These are phyloP conservation scores for Triplophysa tibetana DNA, from an alignment of 2,113 vertebrate species.

Conservation along the genomic window DNA sequence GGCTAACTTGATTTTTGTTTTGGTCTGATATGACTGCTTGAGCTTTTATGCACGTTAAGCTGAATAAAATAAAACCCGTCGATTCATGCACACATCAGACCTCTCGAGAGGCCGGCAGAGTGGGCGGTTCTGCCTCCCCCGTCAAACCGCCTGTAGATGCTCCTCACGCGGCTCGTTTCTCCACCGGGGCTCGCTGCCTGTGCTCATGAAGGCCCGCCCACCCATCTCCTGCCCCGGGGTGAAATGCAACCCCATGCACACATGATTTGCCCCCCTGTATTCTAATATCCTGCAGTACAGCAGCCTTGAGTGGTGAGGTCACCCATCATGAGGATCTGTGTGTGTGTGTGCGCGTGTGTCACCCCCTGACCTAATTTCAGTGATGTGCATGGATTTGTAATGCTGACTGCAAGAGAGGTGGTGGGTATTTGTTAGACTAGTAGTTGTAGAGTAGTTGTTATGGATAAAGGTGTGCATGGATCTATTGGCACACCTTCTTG, in stretches of 20 bases:
- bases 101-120: no score
- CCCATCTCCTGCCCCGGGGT: not conserved
- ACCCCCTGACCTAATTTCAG: conserved; percentile 30
- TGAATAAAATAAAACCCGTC: not conserved
- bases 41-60: not conserved
- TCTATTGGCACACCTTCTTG: not conserved
- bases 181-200: conserved; percentile 19
- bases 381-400: not conserved
- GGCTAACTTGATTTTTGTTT: not conserved
- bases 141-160: not conserved
- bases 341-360: not conserved
- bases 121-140: not conserved
- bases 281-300: not conserved
- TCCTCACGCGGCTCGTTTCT: not conserved
- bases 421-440: conserved; percentile 11
- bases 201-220: conserved; percentile 25
- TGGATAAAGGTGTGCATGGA: not conserved
- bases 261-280: conserved; percentile 27
- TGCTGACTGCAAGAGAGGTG: not conserved
- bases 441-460: not conserved
- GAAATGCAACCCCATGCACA: conserved; percentile 38
- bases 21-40: not conserved
- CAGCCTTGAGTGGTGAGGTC: conserved; percentile 25
- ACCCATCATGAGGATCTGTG: not conserved
- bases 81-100: not conserved